Conservation (phyloP, 2,113 vertebrate genomes). For the Dermatemys mawii region DNA sequence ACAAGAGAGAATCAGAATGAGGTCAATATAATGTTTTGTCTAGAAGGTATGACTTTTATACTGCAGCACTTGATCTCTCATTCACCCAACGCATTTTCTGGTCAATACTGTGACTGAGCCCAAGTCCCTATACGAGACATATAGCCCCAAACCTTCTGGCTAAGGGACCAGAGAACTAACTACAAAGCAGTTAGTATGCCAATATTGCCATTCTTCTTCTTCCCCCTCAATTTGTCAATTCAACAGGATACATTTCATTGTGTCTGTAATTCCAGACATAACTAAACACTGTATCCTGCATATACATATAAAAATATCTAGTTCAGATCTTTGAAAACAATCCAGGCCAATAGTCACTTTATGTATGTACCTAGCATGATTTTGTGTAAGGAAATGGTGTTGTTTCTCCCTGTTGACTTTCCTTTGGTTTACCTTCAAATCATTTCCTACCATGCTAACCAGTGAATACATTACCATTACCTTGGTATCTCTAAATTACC, state of each 20-base stretch:
- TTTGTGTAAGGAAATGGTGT: background rate
- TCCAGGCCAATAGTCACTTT: background rate
- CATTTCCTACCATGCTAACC: background rate
- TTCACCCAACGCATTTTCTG: background rate
- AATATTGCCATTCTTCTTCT: background rate
- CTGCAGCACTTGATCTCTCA: background rate
- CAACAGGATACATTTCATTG: background rate
- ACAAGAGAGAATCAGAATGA: background rate
- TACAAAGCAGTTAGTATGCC: background rate
- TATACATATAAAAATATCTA: background rate
- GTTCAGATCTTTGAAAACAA: slow-evolving; percentile 15
- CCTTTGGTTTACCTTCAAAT: slow-evolving; percentile 27
- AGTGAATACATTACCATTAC: slow-evolving; percentile 29
- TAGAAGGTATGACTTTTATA: background rate
- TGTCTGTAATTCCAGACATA: background rate
- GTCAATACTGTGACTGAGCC: background rate
- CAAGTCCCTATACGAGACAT: background rate
- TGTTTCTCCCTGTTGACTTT: background rate
- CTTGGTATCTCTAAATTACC: slow-evolving; percentile 36
- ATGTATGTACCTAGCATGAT: background rate
- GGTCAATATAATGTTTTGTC: background rate
- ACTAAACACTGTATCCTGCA: background rate
- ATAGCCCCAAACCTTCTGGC: background rate
- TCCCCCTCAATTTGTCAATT: background rate
- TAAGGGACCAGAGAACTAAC: background rate